Evolutionary conservation across 64 coral and sea anemone species (phyloP).

Genomic region (Montipora foliosa): DNA sequence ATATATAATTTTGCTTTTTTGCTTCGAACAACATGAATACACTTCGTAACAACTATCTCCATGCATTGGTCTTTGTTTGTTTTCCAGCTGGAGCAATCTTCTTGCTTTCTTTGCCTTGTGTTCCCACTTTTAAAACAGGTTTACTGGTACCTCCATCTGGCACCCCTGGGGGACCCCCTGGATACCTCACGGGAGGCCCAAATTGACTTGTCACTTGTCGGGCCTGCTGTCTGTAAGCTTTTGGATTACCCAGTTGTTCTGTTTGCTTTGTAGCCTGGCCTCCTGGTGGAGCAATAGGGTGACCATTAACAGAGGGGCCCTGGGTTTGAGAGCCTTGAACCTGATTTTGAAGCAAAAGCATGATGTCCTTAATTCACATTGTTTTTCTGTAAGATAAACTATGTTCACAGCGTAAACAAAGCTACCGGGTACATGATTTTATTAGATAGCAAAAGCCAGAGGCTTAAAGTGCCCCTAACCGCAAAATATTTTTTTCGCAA

Average conservation of each 20-base stretch:
- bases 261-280: slow-evolving; percentile 19
- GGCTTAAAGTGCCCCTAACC: no score
- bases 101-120: slow-evolving; percentile 34
- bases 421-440: no score
- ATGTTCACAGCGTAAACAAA: neutral
- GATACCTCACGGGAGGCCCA: slow-evolving; percentile 6
- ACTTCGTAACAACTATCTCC: slow-evolving; percentile 9
- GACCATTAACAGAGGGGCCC: slow-evolving; percentile 33
- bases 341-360: neutral
- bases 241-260: slow-evolving; percentile 16
- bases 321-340: slow-evolving; percentile 2
- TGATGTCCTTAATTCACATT: no score
- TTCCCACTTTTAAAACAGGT: neutral
- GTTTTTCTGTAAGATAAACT: no score
- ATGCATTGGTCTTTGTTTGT: slow-evolving; percentile 23
- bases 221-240: neutral
- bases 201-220: slow-evolving; percentile 11
- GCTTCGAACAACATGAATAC: neutral
- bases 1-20: slow-evolving; percentile 16
- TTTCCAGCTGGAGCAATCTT: slow-evolving; percentile 22
- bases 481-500: no score
- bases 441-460: no score
- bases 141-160: slow-evolving; percentile 7
- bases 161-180: neutral
- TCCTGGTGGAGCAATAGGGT: slow-evolving; percentile 5